Percentiles rank a stretch among this genome's conserved stretches.
These are phyloP conservation scores for Trichoplusia ni DNA, from an alignment of 1,140 invertebrate species.

Conservation along the genomic window DNA sequence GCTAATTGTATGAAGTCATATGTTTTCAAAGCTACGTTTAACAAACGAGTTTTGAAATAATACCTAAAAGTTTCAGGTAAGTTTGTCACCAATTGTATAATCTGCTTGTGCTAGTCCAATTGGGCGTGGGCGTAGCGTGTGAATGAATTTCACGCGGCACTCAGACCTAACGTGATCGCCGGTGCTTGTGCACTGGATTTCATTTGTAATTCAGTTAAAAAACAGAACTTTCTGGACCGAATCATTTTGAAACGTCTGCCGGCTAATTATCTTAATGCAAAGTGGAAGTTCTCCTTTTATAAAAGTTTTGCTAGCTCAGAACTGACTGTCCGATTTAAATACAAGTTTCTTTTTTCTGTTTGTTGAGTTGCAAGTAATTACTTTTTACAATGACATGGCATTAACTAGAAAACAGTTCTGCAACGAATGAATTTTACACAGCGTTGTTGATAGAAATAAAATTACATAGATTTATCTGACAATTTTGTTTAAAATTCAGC, in stretches of 20 bases:
- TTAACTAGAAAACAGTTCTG: too few relatives aligned
- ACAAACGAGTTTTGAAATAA: conserved; percentile 6
- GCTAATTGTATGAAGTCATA: too few relatives aligned
- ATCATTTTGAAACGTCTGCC: background rate
- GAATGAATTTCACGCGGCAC: conserved; percentile 67
- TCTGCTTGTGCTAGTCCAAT: conserved; percentile 58
- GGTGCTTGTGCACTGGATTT: conserved; percentile 50
- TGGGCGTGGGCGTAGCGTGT: conserved; percentile 67
- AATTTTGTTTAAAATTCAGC: background rate
- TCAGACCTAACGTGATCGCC: conserved; percentile 36
- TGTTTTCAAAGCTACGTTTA: conserved; percentile 6
- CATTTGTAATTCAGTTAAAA: conserved; percentile 24
- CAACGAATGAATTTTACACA: too few relatives aligned
- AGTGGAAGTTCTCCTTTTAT: too few relatives aligned
- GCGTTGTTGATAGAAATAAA: too few relatives aligned
- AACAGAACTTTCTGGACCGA: background rate
- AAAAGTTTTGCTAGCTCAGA: too few relatives aligned
- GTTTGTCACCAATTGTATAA: conserved; percentile 67
- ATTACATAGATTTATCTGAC: too few relatives aligned
- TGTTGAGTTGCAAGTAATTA: too few relatives aligned
- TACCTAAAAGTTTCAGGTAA: conserved; percentile 50
- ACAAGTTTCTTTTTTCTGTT: too few relatives aligned
- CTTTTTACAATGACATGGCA: too few relatives aligned
- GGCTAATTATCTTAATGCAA: background rate
- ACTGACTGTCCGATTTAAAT: too few relatives aligned